These are phyloP conservation scores for Gastrophysa polygoni DNA, from an alignment of 2,888 invertebrate genomes.

Conservation along the genomic window DNA sequence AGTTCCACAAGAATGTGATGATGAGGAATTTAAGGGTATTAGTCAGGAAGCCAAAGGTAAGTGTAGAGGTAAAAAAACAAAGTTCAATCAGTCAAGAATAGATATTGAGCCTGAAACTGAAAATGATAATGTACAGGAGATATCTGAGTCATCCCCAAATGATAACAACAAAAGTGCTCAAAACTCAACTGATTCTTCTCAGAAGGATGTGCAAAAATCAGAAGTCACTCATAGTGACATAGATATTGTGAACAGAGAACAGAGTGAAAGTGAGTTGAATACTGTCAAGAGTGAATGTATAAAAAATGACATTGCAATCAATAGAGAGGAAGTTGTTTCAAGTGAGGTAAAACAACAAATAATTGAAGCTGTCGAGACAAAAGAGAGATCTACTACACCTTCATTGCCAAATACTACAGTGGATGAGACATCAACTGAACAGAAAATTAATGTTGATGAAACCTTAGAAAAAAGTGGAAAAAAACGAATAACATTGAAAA, in stretches of 20 bases:
- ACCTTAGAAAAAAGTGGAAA: conserved; percentile 13
- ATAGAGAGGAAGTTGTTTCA: conserved; percentile 8
- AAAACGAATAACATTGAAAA: conserved; percentile 25
- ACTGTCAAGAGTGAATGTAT: conserved; percentile 34
- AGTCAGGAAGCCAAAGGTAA: conserved; percentile 57
- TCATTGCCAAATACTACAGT: conserved; percentile 4
- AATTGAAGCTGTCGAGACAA: conserved; percentile 18
- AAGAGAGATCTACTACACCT: conserved; percentile 26
- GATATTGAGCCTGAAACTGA: conserved; percentile 50
- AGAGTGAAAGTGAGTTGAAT: conserved; percentile 11
- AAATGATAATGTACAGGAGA: conserved; percentile 58
- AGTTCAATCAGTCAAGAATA: conserved; percentile 51
- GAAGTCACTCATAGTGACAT: conserved; percentile 12
- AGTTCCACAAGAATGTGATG: background rate
- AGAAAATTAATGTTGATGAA: conserved; percentile 10
- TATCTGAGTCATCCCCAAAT: conserved; percentile 55
- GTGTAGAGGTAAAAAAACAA: conserved; percentile 58
- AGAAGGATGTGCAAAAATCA: conserved; percentile 19
- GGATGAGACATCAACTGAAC: conserved; percentile 13
- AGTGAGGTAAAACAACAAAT: conserved; percentile 6
- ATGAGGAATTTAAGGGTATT: conserved; percentile 44
- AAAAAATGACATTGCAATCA: background rate
- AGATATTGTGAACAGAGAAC: conserved; percentile 13
- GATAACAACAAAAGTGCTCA: conserved; percentile 38
- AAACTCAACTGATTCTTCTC: conserved; percentile 27